A percentile compares a stretch with the other conserved stretches of the same genome.
Conservation (phyloP, 2,888 invertebrate species). For the Selenia dentaria region DNA sequence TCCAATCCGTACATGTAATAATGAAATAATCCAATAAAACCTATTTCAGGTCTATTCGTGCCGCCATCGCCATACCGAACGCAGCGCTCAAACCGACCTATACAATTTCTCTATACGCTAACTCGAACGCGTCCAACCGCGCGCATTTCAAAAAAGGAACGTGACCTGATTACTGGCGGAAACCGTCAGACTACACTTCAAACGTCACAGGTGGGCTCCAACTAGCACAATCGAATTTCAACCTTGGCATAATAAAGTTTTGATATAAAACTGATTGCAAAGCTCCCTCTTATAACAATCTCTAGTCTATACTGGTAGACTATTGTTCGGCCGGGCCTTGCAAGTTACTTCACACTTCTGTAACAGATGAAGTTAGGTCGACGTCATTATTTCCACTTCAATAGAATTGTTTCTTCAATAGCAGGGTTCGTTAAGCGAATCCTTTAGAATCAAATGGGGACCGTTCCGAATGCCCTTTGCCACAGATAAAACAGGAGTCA, state of each 20-base stretch:
- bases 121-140: constrained; percentile 50
- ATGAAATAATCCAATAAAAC: constrained; percentile 54
- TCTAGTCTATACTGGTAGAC: constrained; percentile 54
- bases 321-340: constrained; percentile 66
- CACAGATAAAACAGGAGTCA: background rate
- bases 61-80: constrained; percentile 21
- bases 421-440: constrained; percentile 47
- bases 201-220: constrained; percentile 59
- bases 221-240: constrained; percentile 35
- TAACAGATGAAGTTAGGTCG: constrained; percentile 52
- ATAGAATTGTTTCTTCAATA: constrained; percentile 54
- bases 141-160: constrained; percentile 77
- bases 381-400: constrained; percentile 58
- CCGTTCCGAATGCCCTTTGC: constrained; percentile 23
- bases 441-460: constrained; percentile 28
- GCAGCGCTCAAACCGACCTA: constrained; percentile 32
- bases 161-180: constrained; percentile 82
- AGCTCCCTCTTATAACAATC: constrained; percentile 42
- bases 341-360: constrained; percentile 58
- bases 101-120: constrained; percentile 39
- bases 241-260: constrained; percentile 40
- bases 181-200: constrained; percentile 69
- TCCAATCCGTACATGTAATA: constrained; percentile 26
- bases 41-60: constrained; percentile 45
- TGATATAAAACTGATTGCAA: constrained; percentile 35